A percentile compares a stretch with the other conserved stretches of the same genome.
Conservation (phyloP, 2,888 invertebrate genomes). For the Chloromyia formosa region DNA sequence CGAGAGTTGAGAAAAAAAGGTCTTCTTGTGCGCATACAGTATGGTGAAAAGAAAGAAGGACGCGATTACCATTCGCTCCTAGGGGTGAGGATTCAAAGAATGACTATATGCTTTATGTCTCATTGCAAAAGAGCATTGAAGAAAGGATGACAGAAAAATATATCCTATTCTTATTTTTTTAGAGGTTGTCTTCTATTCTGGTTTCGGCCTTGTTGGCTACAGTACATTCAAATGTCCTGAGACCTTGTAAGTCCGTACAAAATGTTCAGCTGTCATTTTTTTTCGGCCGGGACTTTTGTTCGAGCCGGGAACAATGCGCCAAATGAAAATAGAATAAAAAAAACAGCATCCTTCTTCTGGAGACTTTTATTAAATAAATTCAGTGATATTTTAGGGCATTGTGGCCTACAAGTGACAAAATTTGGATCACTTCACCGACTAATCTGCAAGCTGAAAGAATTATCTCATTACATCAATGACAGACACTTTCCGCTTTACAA, state of each 20-base stretch:
- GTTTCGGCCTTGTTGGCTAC: not conserved
- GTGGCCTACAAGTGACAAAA: too few relatives aligned
- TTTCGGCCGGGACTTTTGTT: too few relatives aligned
- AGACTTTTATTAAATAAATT: too few relatives aligned
- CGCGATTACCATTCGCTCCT: not conserved
- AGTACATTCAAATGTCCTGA: too few relatives aligned
- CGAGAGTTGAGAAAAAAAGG: slow-evolving; percentile 17
- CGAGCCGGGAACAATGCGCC: too few relatives aligned
- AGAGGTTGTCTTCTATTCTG: not conserved
- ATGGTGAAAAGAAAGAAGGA: not conserved
- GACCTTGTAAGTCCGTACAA: too few relatives aligned
- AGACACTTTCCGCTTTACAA: slow-evolving; percentile 23
- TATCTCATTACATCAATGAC: slow-evolving; percentile 26
- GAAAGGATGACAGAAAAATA: not conserved
- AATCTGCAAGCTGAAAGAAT: not conserved
- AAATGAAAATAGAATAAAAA: too few relatives aligned
- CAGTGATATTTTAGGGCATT: too few relatives aligned
- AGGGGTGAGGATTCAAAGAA: not conserved
- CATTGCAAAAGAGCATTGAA: slow-evolving; percentile 9
- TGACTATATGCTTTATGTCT: not conserved
- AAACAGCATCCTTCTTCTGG: too few relatives aligned
- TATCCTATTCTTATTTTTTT: not conserved
- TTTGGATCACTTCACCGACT: too few relatives aligned
- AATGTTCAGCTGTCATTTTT: too few relatives aligned
- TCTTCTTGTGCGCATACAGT: slow-evolving; percentile 2